Percentiles rank a stretch among this genome's conserved stretches.
These are phyloP conservation scores for Oxystoma pomonae DNA, from an alignment of 2,888 invertebrate species.

Conservation along the genomic window DNA sequence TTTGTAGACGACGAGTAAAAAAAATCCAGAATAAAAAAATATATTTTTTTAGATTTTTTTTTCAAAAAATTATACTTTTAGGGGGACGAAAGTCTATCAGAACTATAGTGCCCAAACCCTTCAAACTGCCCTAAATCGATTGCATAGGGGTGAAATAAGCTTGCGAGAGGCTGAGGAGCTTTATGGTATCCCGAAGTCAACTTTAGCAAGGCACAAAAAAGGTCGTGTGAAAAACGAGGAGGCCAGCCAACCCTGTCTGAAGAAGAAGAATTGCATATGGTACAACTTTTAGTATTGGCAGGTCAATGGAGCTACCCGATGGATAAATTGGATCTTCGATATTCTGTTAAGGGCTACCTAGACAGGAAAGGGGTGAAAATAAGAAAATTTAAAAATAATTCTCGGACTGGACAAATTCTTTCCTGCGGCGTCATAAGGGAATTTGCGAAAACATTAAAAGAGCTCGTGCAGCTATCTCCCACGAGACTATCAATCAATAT, in stretches of 20 bases:
- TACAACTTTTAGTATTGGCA: conserved; percentile 1
- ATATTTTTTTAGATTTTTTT: too few relatives aligned
- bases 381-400: not conserved
- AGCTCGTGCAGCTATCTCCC: too few relatives aligned
- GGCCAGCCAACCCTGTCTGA: conserved; percentile 1
- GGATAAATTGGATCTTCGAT: conserved; percentile 5
- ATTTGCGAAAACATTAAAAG: too few relatives aligned
- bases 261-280: not conserved
- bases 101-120: conserved; percentile 1
- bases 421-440: too few relatives aligned
- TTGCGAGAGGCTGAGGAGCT: conserved; percentile 3
- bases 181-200: conserved; percentile 5
- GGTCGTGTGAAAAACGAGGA: conserved; percentile 5
- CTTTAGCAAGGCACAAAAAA: not conserved
- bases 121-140: conserved; percentile 2
- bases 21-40: too few relatives aligned
- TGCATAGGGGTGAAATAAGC: conserved; percentile 6
- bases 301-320: conserved; percentile 4
- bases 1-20: not conserved
- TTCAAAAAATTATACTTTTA: not conserved
- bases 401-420: too few relatives aligned
- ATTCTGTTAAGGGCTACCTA: conserved; percentile 4
- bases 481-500: too few relatives aligned
- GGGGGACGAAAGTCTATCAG: conserved; percentile 1
- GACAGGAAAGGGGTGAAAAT: not conserved